Base-by-base conservation (phyloP, 2,113 vertebrate species). In the Tyto alba region DNA sequence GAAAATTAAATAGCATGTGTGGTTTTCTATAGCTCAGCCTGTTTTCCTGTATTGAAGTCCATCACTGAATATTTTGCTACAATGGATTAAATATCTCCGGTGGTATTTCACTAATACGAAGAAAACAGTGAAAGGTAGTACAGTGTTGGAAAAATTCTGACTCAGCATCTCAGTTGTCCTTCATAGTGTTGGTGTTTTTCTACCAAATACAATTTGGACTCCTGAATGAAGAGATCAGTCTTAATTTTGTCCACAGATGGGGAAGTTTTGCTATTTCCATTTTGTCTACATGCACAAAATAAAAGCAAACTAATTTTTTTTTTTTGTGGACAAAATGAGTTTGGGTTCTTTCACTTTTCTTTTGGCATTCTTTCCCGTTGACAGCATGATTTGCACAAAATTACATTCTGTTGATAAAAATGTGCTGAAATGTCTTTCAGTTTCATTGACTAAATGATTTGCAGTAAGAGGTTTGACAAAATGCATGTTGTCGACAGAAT, bases 341-440 rank as follows among this genome's bases (percentile, higher is more conserved):
- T 94, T 95, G 30, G 85, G 81, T 72, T 96, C 83, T 83, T 94
- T 73, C 56, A 26, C 79, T 91, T 93, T 76, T 85, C 84, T 77
- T 85, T 77, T 75, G 85, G 92, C 85, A 83, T 82, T 79, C 75
- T 72, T 68, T 88, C 89, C 85, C 30, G 91, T 79, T 94, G 93
- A 89, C 87, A 78, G 75, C 90, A 62, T 89, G 85, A 94, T 94
- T 97, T 95, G 96, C 85, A 94, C 76, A 63, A 90, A 94, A 92
- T 87, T 93, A 86, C 79, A 78, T 96, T 94, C 95, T 92, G 94
- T 85, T 93, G 96, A 97, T 94, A 90, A 90, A 97, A 90, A 90
- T 21, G 82, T 89, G 95, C 88, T 95, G 96, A 95, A 88, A 78
- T 53, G 80, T 73, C 94, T 88, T 96, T 93, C 53, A 12, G 81